Evolutionary conservation across 2,888 invertebrate species (phyloP).

Genomic region (Patella ulyssiponensis): DNA sequence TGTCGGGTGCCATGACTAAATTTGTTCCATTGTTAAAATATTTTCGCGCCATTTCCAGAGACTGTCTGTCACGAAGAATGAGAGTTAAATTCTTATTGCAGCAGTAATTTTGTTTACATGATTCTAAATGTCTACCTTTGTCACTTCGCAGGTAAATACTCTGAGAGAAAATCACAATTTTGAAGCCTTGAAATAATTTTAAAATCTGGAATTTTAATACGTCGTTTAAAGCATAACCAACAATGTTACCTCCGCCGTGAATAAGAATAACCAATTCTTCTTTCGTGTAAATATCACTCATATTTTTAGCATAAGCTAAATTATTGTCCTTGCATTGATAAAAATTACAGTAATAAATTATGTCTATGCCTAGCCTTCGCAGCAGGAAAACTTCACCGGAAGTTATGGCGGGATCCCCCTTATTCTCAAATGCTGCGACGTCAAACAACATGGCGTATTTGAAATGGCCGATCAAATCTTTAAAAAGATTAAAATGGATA

Average conservation of each 20-base stretch:
- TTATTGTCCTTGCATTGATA: conserved; percentile 8
- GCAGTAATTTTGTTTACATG: conserved; percentile 20
- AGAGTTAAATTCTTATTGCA: conserved; percentile 27
- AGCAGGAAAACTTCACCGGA: conserved; percentile 33
- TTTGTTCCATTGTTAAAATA: conserved; percentile 27
- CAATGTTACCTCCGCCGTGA: background rate
- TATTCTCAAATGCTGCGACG: conserved; percentile 37
- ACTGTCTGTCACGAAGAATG: conserved; percentile 29
- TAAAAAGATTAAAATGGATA: conserved; percentile 26
- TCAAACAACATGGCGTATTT: conserved; percentile 35
- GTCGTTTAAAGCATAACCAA: conserved; percentile 27
- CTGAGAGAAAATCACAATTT: conserved; percentile 33
- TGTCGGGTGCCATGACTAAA: conserved; percentile 37
- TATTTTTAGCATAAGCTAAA: conserved; percentile 11
- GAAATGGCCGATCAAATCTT: conserved; percentile 12
- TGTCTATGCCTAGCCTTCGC: conserved; percentile 20
- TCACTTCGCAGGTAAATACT: conserved; percentile 26
- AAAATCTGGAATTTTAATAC: conserved; percentile 17
- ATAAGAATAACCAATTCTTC: conserved; percentile 15
- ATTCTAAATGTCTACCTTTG: background rate
- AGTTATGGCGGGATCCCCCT: conserved; percentile 40
- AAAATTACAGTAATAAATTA: conserved; percentile 27
- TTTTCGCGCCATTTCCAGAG: conserved; percentile 19
- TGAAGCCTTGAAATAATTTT: conserved; percentile 19
- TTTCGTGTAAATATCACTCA: conserved; percentile 7